Conservation (phyloP, 2,113 vertebrate species). For the Gasterosteus aculeatus region DNA sequence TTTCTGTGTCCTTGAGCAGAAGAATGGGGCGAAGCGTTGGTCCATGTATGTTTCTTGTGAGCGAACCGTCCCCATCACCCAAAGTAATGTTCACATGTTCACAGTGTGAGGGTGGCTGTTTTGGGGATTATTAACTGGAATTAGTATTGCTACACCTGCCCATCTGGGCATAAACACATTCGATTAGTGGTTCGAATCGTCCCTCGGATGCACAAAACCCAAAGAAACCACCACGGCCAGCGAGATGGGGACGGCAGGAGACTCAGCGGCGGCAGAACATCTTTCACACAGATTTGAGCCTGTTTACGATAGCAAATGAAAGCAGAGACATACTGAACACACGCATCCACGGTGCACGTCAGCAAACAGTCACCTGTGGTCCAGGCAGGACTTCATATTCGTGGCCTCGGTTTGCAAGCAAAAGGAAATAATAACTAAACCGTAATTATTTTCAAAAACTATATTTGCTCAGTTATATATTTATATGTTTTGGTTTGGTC, state of each 20-base stretch:
- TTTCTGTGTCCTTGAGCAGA: conserved; percentile 42
- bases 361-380: not conserved
- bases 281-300: not conserved
- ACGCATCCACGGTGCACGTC: not conserved
- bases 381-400: not conserved
- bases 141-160: conserved; percentile 27
- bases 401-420: not conserved
- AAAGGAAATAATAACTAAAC: not conserved
- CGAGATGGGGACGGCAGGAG: conserved; percentile 10
- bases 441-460: not conserved
- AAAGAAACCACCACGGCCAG: conserved; percentile 28
- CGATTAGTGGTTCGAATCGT: conserved; percentile 44
- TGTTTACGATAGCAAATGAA: not conserved
- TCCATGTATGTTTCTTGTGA: conserved; percentile 5
- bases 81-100: conserved; percentile 37
- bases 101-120: conserved; percentile 37
- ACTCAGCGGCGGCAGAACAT: not conserved
- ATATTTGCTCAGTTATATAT: too few relatives aligned
- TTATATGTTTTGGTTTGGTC: not conserved
- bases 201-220: conserved; percentile 29
- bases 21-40: not conserved
- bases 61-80: conserved; percentile 17
- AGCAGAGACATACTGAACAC: not conserved
- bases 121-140: conserved; percentile 48
- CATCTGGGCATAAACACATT: conserved; percentile 42